Conservation (phyloP, 2,888 invertebrate genomes). For the Didymodactylos carnosus region DNA sequence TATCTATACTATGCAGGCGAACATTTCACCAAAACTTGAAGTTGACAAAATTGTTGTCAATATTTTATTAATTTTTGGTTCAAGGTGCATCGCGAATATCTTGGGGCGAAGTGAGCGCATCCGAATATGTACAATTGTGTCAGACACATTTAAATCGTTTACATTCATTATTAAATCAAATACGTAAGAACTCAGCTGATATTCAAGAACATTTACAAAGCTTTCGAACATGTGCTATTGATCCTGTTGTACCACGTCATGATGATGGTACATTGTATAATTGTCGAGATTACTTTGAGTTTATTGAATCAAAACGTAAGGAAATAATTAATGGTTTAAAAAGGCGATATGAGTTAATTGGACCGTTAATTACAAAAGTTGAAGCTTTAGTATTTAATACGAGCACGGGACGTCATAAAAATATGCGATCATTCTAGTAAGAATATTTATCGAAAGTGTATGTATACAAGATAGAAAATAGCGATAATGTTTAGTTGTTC, state of each 20-base stretch:
- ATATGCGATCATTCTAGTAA: too few relatives aligned
- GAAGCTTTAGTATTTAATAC: not conserved
- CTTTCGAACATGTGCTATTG: not conserved
- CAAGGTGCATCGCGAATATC: not conserved
- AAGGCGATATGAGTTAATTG: not conserved
- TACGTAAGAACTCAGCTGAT: not conserved
- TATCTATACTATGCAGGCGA: too few relatives aligned
- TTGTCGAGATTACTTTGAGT: not conserved
- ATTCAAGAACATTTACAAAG: not conserved
- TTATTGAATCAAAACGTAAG: not conserved
- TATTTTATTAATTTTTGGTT: too few relatives aligned
- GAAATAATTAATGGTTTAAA: not conserved
- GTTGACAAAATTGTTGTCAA: too few relatives aligned
- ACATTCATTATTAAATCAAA: not conserved
- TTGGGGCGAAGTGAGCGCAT: not conserved
- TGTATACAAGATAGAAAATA: too few relatives aligned
- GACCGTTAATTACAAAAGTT: not conserved
- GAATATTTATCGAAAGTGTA: too few relatives aligned
- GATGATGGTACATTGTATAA: not conserved
- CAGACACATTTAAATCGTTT: not conserved
- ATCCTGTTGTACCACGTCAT: not conserved
- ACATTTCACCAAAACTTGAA: too few relatives aligned
- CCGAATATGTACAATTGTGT: not conserved
- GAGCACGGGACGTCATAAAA: not conserved
- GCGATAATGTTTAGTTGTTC: too few relatives aligned